Evolutionary conservation across 2,888 invertebrate genomes (phyloP), one percentile per base, ranked within the genome.

Genomic region (Caenorhabditis wallacei): DNA sequence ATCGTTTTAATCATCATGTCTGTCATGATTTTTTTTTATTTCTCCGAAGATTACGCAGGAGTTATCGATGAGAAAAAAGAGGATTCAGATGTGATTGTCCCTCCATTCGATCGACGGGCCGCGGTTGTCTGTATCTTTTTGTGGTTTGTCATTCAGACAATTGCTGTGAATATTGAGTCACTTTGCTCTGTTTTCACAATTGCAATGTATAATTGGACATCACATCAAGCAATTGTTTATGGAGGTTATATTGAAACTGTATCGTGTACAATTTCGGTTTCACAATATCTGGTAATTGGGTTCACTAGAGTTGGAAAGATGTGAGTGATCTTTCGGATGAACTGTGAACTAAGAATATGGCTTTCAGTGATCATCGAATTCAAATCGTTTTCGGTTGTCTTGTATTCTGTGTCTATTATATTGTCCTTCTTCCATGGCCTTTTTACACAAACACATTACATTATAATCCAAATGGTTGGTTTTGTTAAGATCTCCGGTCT

Each of bases 171-270:
- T 56, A 83, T 83, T 26, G 85, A 85, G 53, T 78, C 80, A 53
- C 48, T 87, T 5, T 80, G 84, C 22, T 76, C 87, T 1, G 82
- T 85, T 2, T 79, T 86, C 56, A 85, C 85, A 30, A 87, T 87
- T 40, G 84, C 85, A 22, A 87, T 87, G 86, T 87, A 83, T 70
- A 84, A 82, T 22, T 87, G 87, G 87, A 85, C 75, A 7, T 84
- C 84, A n/a, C 70, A 82, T 26, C 74, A 87, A 51, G 87, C 87
- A 7, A 84, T 86, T 18, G 71, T 86, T n/a, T 87, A 86, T 63
- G 85, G 84, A 64, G 86, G 87, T 26, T 78, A 85, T 46, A 81
- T 86, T 37, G 84, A 86, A 63, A 80, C 82, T 10, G 35, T 59
- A 5, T 76, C 82, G 2, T 87, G 87, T 68, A 56, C 82, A 0